These are phyloP conservation scores for Mesoclemmys tuberculata DNA, from an alignment of 2,113 vertebrate genomes.

Conservation along the genomic window DNA sequence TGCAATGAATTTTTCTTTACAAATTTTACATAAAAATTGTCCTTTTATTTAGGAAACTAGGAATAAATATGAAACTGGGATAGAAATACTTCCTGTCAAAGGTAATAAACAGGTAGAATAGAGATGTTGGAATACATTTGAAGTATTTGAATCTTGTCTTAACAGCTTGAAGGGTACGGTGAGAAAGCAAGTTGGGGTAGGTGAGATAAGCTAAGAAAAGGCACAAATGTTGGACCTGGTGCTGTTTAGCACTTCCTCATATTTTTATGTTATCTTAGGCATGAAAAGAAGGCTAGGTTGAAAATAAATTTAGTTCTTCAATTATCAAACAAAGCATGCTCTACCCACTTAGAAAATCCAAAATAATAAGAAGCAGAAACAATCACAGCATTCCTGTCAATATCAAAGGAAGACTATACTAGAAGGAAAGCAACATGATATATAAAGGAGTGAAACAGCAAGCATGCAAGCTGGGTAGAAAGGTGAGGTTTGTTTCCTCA, in stretches of 20 bases:
- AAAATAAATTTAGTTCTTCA: constrained; percentile 22
- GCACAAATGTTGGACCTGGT: neutral
- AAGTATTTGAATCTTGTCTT: neutral
- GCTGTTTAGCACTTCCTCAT: constrained; percentile 6
- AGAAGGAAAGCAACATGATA: neutral
- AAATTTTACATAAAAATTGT: neutral
- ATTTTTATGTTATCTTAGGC: neutral
- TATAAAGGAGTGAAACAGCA: neutral
- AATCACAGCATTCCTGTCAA: neutral
- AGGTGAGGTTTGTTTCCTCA: constrained; percentile 14
- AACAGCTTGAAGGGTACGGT: neutral
- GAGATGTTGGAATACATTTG: neutral
- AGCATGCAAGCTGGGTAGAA: neutral
- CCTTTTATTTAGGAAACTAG: neutral
- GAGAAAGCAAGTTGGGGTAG: neutral
- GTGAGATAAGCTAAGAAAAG: neutral
- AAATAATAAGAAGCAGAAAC: neutral
- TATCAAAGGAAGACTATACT: rapidly evolving
- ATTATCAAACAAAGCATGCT: constrained; percentile 30
- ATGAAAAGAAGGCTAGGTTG: constrained; percentile 26
- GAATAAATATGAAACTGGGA: neutral
- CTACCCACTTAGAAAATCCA: neutral
- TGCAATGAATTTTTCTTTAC: neutral
- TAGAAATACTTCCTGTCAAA: neutral
- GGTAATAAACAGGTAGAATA: neutral